Base-by-base conservation (phyloP, 2,113 vertebrate species). In the Nanger granti region DNA sequence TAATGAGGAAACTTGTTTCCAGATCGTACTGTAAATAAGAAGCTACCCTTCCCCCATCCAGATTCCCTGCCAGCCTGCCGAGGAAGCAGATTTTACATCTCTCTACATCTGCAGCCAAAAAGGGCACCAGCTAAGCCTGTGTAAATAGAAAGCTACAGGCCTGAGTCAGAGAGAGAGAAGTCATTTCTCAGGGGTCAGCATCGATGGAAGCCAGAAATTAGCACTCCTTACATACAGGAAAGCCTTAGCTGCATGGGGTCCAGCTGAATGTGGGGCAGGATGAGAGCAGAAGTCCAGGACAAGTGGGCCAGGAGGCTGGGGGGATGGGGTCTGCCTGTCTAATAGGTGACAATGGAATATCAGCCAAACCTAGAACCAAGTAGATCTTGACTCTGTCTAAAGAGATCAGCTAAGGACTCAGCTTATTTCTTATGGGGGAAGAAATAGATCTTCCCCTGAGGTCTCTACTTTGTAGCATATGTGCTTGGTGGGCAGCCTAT, bases 21-120 rank as follows among this genome's bases (percentile, higher is more conserved):
- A 73, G 95, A 87, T 91, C n/a, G 9, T 47, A 17, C 89, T 85
- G 66, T 91, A 89, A 66, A 94, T 62, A 94, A 94, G 66, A 86
- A 82, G 47, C 60, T 64, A 37, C 64, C 66, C 79, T 57, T 41
- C 49, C 87, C 92, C 59, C 94, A 69, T 5, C 55, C 34, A 37
- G 55, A 93, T 87, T 97, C 79, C 84, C 69, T 6, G 10, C 37
- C 28, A 60, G 66, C 84, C 92, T 80, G 76, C 64, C 2, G 5
- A 91, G 91, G 84, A 49, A 95, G 92, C 87, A 87, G 89, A 69
- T 82, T 89, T 84, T 57, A 87, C 83, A 47, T 84, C 54, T 82
- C 52, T 37, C 44, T 17, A 9, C 34, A 31, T 76, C 91, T 85
- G 88, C 82, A 91, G 73, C 59, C 85, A 91, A 59, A 52, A 87